Base-by-base conservation (phyloP, 2,113 vertebrate genomes). In the Sardina pilchardus region DNA sequence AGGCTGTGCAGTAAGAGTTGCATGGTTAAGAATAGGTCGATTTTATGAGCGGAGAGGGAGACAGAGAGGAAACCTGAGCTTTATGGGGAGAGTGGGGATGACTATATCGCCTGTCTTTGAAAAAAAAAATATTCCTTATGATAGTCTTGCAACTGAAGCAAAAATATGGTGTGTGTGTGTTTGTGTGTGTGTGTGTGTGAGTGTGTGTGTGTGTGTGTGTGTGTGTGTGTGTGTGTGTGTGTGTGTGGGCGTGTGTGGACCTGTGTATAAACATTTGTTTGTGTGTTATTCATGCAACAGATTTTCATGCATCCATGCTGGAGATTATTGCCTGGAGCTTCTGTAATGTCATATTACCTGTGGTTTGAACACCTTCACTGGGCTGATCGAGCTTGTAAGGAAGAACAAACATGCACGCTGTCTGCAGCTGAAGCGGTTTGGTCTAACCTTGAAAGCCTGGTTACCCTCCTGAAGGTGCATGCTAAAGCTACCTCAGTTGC, bases 281-380 rank as follows among this genome's bases (percentile, higher is more conserved):
- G 83, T 59, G 36, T 75, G 30, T 47, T 45, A 3, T 83, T 19
- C 56, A n/a, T 85, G 84, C 87, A 85, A 86, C 84, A 82, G 81
- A 88, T 86, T 90, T 91, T 86, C 78, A 87, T 85, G 87, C 44
- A 83, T 63, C 84, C 84, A 81, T 83, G 48, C 45, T 39, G 47
- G 85, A 91, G 88, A 91, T 88, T 89, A 83, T 56, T 84, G 88
- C 91, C 86, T 63, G 48, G 83, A 86, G 90, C 89, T 88, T 83
- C 84, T 82, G 83, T 89, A 88, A 90, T 89, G 86, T 87, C 86
- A 89, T 91, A 89, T 88, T 80, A 89, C 90, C 86, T 86, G 83
- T 71, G 45, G 89, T 90, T 88, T 85, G 86, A 87, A 83, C 84
- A 83, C 84, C 84, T 86, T 83, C 86, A 85, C 85, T 39, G 86